phyloP scores from a whole-genome alignment of 1,140 invertebrate genomes.

The Trichonephila clavata region DNA sequence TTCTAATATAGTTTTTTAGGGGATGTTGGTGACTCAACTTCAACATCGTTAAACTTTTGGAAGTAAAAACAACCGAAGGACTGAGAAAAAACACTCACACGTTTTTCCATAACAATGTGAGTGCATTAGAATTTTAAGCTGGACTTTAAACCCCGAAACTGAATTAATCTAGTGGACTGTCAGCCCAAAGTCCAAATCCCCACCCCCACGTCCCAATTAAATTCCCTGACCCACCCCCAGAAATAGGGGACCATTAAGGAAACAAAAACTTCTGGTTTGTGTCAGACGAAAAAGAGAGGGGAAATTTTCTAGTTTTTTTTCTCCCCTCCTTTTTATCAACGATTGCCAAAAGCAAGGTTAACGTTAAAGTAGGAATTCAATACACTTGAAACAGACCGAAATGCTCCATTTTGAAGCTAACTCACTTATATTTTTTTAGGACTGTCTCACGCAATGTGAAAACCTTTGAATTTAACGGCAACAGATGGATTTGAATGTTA shows the following conservation, averaged over 20 bases:
- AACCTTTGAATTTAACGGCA: too few relatives aligned
- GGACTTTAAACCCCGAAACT: not conserved
- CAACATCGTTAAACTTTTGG: not conserved
- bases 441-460: too few relatives aligned
- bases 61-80: not conserved
- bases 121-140: constrained; percentile 1
- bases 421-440: too few relatives aligned
- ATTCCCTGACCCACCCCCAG: not conserved
- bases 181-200: not conserved
- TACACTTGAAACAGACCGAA: too few relatives aligned
- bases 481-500: too few relatives aligned
- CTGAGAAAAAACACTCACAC: not conserved
- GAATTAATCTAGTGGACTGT: constrained; percentile 4
- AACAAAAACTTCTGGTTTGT: constrained; percentile 8
- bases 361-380: not conserved
- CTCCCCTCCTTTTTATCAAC: not conserved
- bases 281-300: not conserved
- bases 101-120: constrained; percentile 8
- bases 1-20: too few relatives aligned
- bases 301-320: not conserved
- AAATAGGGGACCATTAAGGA: not conserved
- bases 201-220: not conserved
- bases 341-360: not conserved
- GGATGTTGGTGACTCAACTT: not conserved
- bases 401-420: too few relatives aligned